Conservation (phyloP, 2,797 vertebrate species). For the Amniataba percoides region DNA sequence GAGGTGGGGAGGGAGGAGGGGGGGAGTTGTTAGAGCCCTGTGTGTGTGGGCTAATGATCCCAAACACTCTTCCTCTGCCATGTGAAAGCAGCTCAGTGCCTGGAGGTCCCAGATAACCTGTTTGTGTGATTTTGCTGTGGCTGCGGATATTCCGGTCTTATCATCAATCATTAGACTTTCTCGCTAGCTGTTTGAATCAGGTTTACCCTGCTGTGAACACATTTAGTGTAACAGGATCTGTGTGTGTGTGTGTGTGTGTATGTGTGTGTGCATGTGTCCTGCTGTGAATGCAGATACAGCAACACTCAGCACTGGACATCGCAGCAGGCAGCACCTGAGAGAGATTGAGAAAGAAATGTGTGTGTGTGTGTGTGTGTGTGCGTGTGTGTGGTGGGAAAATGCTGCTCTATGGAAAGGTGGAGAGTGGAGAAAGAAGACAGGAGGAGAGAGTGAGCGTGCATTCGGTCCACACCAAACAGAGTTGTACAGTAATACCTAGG, state of each 20-base stretch:
- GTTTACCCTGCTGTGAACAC: constrained; percentile 80
- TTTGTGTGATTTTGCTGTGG: constrained; percentile 81
- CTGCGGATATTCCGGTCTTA: constrained; percentile 79
- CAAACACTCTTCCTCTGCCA: constrained; percentile 44
- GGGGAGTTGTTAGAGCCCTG: constrained; percentile 21
- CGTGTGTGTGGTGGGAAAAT: constrained; percentile 46
- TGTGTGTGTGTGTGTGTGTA: constrained; percentile 50
- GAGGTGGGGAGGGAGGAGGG: too few relatives aligned
- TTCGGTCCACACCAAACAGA: constrained; percentile 58
- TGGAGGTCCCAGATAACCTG: constrained; percentile 81
- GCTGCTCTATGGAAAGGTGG: constrained; percentile 59
- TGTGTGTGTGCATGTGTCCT: constrained; percentile 43
- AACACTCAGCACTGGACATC: constrained; percentile 80
- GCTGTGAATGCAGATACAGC: constrained; percentile 77
- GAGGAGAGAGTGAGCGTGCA: constrained; percentile 55
- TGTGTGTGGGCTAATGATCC: constrained; percentile 64
- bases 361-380: constrained; percentile 35
- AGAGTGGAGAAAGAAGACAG: constrained; percentile 44
- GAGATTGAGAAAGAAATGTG: constrained; percentile 47
- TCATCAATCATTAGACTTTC: constrained; percentile 85
- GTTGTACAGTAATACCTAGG: constrained; percentile 63
- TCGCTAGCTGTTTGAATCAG: constrained; percentile 78
- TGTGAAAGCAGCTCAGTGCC: constrained; percentile 71
- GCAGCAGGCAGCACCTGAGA: constrained; percentile 73
- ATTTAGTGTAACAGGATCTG: constrained; percentile 74